Evolutionary conservation across 2,113 vertebrate genomes (phyloP).

Genomic region (Lates calcarifer): DNA sequence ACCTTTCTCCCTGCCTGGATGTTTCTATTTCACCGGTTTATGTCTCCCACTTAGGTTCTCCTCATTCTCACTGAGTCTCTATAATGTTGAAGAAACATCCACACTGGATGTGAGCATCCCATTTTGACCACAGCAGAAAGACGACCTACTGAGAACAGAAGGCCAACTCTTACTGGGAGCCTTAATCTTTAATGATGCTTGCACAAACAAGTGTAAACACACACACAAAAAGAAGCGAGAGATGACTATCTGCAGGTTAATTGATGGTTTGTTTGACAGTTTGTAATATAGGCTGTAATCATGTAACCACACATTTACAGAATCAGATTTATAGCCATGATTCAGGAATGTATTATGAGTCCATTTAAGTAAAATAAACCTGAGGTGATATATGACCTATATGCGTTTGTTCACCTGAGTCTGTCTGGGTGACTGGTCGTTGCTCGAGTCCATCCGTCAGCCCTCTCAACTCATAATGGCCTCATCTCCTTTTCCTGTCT

Average conservation of each 20-base stretch:
- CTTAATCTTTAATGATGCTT: conserved; percentile 66
- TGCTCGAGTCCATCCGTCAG: conserved; percentile 70
- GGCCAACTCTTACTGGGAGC: conserved; percentile 33
- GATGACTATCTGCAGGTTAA: neutral
- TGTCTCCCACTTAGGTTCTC: neutral
- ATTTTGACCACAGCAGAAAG: conserved; percentile 35
- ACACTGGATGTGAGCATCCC: conserved; percentile 13
- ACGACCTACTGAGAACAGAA: conserved; percentile 41
- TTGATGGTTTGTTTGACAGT: conserved; percentile 7
- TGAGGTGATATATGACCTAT: conserved; percentile 29
- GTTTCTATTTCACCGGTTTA: neutral
- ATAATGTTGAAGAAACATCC: neutral
- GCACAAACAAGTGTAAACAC: neutral
- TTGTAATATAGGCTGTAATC: neutral
- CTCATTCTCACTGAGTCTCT: neutral
- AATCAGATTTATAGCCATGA: conserved; percentile 4
- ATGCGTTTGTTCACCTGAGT: conserved; percentile 65
- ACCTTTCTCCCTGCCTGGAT: neutral
- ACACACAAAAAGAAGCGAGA: neutral
- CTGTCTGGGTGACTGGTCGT: conserved; percentile 49
- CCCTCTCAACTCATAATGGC: conserved; percentile 74
- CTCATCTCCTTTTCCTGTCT: conserved; percentile 47
- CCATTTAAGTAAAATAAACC: conserved; percentile 13
- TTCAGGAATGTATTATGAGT: neutral
- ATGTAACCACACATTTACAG: neutral